Base-by-base conservation (phyloP, 2,797 vertebrate genomes). In the Gila robusta region DNA sequence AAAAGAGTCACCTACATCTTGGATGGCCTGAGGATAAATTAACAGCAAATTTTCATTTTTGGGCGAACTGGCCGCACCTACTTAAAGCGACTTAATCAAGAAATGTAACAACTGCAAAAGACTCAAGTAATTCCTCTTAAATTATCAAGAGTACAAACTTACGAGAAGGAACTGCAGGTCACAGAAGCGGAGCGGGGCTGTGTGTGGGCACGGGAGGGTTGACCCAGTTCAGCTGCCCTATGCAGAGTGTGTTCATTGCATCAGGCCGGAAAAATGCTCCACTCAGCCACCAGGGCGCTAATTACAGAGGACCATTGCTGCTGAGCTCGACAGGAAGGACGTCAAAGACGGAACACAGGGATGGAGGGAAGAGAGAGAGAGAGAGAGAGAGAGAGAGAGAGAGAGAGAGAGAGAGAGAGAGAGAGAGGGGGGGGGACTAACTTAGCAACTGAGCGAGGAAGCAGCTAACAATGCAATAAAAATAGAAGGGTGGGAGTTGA, bases 251-350 rank as follows among this genome's bases (percentile, higher is more conserved):
- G 92, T 94, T 49, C 47, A 49, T 49, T 95, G 94, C 95, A 95
- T 95, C 95, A 95, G 93, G 92, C 86, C 87, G 92, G 89, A 96
- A 95, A 95, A 95, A 96, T 95, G 94, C 93, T 92, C 26, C 84
- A 91, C 93, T 95, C 95, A 95, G 95, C 94, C 92, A 95, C 94
- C 93, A 92, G 92, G 88, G 87, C 92, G 88, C 92, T 95, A 96
- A 96, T 96, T 96, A 96, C 93, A 96, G 90, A 94, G 94, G 26
- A 92, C 90, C 92, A 89, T 49, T 94, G 94, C 95, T 95, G 94
- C 95, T 95, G 94, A 95, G 94, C 93, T 94, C 84, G 89, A 94
- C 95, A 94, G 93, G 93, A 94, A 91, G 62, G 92, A 92, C 86
- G 85, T 93, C 91, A 92, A 91, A 91, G 91, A 82, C 76, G 28